Conservation (phyloP, 2,113 vertebrate genomes). For the Scomber japonicus region DNA sequence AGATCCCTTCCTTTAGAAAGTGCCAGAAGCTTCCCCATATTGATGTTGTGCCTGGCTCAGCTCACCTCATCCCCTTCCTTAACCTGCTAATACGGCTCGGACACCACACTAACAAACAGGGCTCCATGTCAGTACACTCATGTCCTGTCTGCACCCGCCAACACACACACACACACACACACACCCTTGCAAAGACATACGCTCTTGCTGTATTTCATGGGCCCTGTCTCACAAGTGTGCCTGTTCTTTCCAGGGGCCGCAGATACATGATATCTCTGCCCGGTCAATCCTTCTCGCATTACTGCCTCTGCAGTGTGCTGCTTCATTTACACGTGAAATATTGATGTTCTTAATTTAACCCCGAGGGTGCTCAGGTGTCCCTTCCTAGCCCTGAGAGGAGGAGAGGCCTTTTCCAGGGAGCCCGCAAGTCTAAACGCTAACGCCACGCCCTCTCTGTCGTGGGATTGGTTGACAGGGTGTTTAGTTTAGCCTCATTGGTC, state of each 20-base stretch:
- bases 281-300: slow-evolving; percentile 76
- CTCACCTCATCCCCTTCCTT: slow-evolving; percentile 44
- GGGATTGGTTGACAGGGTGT: slow-evolving; percentile 47
- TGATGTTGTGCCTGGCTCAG: slow-evolving; percentile 26
- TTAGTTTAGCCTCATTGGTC: slow-evolving; percentile 31
- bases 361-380: slow-evolving; percentile 78
- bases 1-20: slow-evolving; percentile 38
- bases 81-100: slow-evolving; percentile 50
- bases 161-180: slow-evolving; percentile 8
- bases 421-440: not conserved
- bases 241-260: slow-evolving; percentile 71
- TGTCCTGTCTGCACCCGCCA: not conserved
- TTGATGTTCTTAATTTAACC: slow-evolving; percentile 85
- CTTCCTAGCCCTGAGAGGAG: slow-evolving; percentile 23
- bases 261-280: slow-evolving; percentile 70
- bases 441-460: slow-evolving; percentile 12
- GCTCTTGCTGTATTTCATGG: slow-evolving; percentile 40
- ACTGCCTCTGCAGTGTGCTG: slow-evolving; percentile 75
- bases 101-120: slow-evolving; percentile 55
- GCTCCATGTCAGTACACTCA: slow-evolving; percentile 34
- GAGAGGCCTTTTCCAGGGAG: slow-evolving; percentile 57
- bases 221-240: slow-evolving; percentile 47
- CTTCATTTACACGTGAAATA: slow-evolving; percentile 86
- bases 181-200: not conserved
- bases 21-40: slow-evolving; percentile 53